These are phyloP conservation scores for Aegithalos caudatus DNA, from an alignment of 2,113 vertebrate species.

Conservation along the genomic window DNA sequence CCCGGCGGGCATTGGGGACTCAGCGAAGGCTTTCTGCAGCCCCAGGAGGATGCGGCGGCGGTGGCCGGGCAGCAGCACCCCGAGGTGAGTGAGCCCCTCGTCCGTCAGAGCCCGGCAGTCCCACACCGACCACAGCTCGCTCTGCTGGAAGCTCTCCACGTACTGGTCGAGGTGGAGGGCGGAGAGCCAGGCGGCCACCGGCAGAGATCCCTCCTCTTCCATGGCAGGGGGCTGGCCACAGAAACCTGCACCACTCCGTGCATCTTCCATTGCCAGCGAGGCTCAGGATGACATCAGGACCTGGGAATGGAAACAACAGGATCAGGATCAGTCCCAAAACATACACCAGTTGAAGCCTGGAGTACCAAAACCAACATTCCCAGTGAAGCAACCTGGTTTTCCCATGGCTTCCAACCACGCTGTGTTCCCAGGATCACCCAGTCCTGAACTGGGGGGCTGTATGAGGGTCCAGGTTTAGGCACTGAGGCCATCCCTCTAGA, in stretches of 20 bases:
- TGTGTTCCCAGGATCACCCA: not conserved
- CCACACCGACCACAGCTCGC: constrained; percentile 61
- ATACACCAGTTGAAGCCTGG: not conserved
- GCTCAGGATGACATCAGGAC: not conserved
- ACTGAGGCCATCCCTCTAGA: not conserved
- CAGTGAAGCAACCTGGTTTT: not conserved
- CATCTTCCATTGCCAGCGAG: rapidly evolving
- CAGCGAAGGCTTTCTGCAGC: constrained; percentile 71
- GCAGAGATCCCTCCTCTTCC: constrained; percentile 37
- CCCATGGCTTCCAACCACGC: not conserved
- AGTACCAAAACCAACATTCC: not conserved
- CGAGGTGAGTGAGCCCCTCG: constrained; percentile 75
- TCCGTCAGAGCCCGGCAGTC: constrained; percentile 78
- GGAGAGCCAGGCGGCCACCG: constrained; percentile 80
- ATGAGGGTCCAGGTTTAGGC: not conserved
- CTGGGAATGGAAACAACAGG: not conserved
- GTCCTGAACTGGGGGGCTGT: not conserved
- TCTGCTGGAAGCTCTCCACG: constrained; percentile 69
- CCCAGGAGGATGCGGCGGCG: constrained; percentile 86
- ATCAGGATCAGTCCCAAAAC: not conserved
- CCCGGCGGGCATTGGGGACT: not conserved
- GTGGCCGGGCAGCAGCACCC: constrained; percentile 84
- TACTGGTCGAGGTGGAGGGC: constrained; percentile 88
- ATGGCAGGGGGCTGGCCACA: not conserved
- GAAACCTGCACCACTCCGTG: not conserved